A percentile compares a stretch with the other conserved stretches of the same genome.
Evolutionary conservation across 1,140 invertebrate genomes (phyloP).

Genomic region (Cheumatopsyche charites): DNA sequence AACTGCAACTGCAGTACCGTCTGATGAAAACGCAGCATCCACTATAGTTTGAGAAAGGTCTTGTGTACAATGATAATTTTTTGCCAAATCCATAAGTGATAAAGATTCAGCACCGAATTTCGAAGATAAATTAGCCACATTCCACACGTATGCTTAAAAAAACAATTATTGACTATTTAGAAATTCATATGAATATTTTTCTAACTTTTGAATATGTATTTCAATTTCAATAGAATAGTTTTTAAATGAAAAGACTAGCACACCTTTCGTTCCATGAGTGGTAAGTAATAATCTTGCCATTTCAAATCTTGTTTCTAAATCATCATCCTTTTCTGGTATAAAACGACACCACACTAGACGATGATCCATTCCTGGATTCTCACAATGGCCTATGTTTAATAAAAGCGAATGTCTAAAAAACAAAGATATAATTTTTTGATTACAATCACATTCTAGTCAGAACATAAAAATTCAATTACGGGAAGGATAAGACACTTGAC

Average conservation of each 20-base stretch:
- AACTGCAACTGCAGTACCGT: slow-evolving; percentile 90
- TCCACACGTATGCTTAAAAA: slow-evolving; percentile 68
- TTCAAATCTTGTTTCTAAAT: slow-evolving; percentile 69
- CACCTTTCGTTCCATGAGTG: slow-evolving; percentile 77
- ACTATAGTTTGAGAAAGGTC: slow-evolving; percentile 75
- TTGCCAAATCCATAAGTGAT: slow-evolving; percentile 58
- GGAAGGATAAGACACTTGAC: no score
- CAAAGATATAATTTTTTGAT: not conserved
- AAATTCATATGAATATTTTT: no score
- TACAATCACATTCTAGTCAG: no score
- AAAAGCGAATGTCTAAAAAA: slow-evolving; percentile 54
- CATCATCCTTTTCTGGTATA: slow-evolving; percentile 74
- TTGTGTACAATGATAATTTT: slow-evolving; percentile 69
- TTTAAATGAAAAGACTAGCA: no score
- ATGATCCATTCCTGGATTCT: slow-evolving; percentile 54
- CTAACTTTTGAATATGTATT: no score
- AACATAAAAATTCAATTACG: no score
- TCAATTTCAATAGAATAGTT: no score
- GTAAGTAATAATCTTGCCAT: slow-evolving; percentile 80
- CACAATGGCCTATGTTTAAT: slow-evolving; percentile 61
- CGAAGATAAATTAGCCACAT: slow-evolving; percentile 62
- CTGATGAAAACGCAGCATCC: slow-evolving; percentile 89
- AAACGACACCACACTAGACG: slow-evolving; percentile 90
- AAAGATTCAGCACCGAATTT: slow-evolving; percentile 61
- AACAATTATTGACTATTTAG: no score